Base-by-base conservation (phyloP, 2,113 vertebrate genomes). In the Pituophis catenifer region DNA sequence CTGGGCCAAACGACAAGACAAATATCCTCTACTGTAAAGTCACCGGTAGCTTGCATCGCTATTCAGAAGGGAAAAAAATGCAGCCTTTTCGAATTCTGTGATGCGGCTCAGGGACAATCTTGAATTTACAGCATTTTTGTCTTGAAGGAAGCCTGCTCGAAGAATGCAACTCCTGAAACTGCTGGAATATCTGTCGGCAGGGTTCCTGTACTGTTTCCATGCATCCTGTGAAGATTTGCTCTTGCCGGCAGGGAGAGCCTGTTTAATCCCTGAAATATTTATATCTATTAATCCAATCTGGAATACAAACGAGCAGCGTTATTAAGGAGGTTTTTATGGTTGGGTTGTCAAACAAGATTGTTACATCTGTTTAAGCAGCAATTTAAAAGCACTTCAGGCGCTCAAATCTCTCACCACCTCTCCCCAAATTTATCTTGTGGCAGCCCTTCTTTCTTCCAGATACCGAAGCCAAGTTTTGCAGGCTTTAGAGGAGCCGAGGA, bases 211-310 rank as follows among this genome's bases (percentile, higher is more conserved):
- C 50, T 89, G 9, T 93, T 88, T 75, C 93, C 92, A 92, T 90
- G 62, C 94, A 96, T 92, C 95, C 89, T 44, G n/a, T 13, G 85
- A 81, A 92, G 96, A 92, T 94, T 87, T 89, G 93, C 89, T 89
- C 81, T 94, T 95, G 93, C 94, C 90, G 92, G 94, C 52, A 95
- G 50, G 96, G 95, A 95, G 75, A 57, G 70, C 62, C 81, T 59
- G 95, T 93, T 95, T 95, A 92, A 94, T 96, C 94, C 94, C 86
- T 91, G 88, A 94, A 96, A 96, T 91, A 95, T 92, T 96, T 96
- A 95, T 92, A 93, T 95, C 91, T 92, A 93, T 95, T 93, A 93
- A 90, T 93, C 86, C 92, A 90, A 95, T 92, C 90, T 26, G 92
- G 96, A 97, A 96, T 95, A 96, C 89, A 96, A 95, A 96, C 90